phyloP scores from a whole-genome alignment of 1,140 invertebrate species.

The Cryptotermes secundus region DNA sequence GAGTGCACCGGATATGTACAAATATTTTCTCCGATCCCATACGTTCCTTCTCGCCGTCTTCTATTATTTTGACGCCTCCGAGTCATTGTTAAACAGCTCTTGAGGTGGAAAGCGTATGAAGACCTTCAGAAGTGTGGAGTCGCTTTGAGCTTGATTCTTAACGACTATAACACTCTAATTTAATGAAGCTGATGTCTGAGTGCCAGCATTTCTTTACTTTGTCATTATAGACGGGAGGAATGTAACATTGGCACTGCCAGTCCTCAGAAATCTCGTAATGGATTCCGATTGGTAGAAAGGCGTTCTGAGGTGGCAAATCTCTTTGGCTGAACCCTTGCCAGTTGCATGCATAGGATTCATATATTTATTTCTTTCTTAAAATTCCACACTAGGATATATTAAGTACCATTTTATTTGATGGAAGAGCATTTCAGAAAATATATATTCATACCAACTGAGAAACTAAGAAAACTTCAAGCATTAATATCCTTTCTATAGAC shows the following conservation, averaged over 20 bases:
- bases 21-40: no score
- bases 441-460: no score
- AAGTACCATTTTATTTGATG: background rate
- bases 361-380: background rate
- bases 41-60: no score
- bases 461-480: no score
- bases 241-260: background rate
- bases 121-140: no score
- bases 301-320: background rate
- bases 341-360: background rate
- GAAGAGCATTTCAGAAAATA: no score
- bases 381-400: background rate
- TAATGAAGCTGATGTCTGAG: background rate
- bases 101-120: no score
- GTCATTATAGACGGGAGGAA: background rate
- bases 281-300: background rate
- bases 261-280: background rate
- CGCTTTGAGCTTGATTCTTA: no score
- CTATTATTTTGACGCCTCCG: no score
- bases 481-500: no score
- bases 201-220: background rate
- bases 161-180: background rate
- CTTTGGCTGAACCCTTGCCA: background rate
- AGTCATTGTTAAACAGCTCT: no score
- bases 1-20: no score